Conservation (phyloP, 2,888 invertebrate species). For the Harpalus rubripes region DNA sequence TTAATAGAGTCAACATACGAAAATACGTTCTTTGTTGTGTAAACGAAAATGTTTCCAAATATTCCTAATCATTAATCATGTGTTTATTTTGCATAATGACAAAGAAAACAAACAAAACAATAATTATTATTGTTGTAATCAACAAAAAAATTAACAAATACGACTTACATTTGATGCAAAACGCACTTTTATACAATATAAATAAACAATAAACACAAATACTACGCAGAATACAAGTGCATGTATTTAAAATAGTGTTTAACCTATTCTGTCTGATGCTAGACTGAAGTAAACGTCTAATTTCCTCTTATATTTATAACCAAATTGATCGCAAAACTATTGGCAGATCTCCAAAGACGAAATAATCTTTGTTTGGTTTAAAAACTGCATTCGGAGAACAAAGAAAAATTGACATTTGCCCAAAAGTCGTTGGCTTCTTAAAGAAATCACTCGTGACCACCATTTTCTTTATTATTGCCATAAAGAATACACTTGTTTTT, state of each 20-base stretch:
- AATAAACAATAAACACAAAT: not conserved
- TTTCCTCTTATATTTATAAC: not conserved
- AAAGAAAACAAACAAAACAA: not conserved
- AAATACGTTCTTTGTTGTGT: not conserved
- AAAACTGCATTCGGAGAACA: not conserved
- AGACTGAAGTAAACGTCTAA: not conserved
- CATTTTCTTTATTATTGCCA: not conserved
- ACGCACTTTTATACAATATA: no score
- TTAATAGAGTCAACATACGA: not conserved
- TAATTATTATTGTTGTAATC: not conserved
- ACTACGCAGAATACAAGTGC: not conserved
- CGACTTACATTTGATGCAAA: no score
- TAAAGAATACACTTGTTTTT: no score
- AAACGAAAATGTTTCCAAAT: not conserved
- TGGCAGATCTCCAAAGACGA: not conserved
- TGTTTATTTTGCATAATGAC: not conserved
- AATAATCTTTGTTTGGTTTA: not conserved
- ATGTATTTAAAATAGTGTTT: not conserved
- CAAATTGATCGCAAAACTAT: not conserved
- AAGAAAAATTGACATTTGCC: not conserved
- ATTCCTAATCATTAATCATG: not conserved
- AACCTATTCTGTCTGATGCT: not conserved
- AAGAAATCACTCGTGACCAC: not conserved
- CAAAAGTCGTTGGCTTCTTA: not conserved
- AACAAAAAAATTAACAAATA: no score